These are phyloP conservation scores for Zalophus californianus DNA, from an alignment of 2,797 vertebrate species.

Conservation along the genomic window DNA sequence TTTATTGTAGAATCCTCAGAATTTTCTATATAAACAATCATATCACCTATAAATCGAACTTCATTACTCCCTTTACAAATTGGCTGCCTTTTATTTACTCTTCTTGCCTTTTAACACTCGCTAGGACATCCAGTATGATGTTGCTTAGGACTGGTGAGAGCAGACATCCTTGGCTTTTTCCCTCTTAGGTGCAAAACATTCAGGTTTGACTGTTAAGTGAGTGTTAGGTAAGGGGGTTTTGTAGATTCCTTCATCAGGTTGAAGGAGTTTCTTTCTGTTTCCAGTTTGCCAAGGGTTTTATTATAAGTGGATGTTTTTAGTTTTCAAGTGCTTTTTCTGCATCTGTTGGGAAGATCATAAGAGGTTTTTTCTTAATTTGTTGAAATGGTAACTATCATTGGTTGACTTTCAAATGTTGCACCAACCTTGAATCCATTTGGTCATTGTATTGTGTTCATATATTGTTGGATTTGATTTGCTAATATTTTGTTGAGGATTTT, in stretches of 20 bases:
- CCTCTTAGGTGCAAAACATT: background rate
- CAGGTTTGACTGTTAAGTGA: background rate
- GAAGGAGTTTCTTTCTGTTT: background rate
- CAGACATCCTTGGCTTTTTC: background rate
- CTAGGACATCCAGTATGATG: background rate
- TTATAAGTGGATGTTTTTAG: background rate
- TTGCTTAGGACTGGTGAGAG: background rate
- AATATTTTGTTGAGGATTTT: background rate
- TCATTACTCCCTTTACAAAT: background rate
- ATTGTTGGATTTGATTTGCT: background rate
- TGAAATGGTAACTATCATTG: conserved; percentile 1
- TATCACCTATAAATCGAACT: background rate
- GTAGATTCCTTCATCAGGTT: background rate
- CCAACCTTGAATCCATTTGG: background rate
- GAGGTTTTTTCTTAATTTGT: background rate
- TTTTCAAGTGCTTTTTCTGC: background rate
- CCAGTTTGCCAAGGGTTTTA: background rate
- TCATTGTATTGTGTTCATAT: background rate
- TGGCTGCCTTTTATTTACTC: background rate
- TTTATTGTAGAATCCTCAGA: background rate
- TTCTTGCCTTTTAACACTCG: background rate
- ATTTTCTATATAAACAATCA: background rate
- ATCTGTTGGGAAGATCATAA: background rate
- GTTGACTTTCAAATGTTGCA: background rate
- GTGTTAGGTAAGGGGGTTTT: background rate